These are phyloP conservation scores for Poeciliopsis occidentalis DNA, from an alignment of 2,113 vertebrate genomes.

Conservation along the genomic window DNA sequence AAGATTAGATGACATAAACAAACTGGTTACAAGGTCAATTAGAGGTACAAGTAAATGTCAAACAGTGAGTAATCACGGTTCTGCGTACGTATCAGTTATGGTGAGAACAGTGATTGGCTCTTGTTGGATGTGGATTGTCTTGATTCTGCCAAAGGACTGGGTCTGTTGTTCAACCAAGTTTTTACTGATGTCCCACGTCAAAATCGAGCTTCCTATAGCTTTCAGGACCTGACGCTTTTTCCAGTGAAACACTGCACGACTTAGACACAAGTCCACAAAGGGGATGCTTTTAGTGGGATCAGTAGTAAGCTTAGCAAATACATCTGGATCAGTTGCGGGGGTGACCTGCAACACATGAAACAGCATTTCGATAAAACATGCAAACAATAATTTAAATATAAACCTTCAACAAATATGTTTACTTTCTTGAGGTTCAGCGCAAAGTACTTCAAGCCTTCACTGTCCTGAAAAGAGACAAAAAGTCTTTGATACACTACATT, in stretches of 20 bases:
- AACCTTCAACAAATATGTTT: background rate
- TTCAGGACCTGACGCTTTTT: slow-evolving; percentile 70
- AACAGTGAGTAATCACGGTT: background rate
- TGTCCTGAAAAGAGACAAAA: slow-evolving; percentile 65
- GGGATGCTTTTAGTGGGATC: slow-evolving; percentile 74
- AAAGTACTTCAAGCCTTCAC: slow-evolving; percentile 58
- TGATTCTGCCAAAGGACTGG: slow-evolving; percentile 45
- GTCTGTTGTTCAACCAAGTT: background rate
- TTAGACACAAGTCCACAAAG: slow-evolving; percentile 76
- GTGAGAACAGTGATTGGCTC: slow-evolving; percentile 84
- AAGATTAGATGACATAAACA: slow-evolving; percentile 15
- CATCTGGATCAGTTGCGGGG: background rate
- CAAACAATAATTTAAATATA: background rate
- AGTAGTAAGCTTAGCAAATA: background rate
- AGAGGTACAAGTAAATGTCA: background rate
- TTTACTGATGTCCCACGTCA: slow-evolving; percentile 80
- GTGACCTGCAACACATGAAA: slow-evolving; percentile 6
- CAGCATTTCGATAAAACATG: background rate
- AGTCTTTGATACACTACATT: slow-evolving; percentile 9
- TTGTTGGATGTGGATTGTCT: slow-evolving; percentile 81
- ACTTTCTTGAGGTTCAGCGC: slow-evolving; percentile 48
- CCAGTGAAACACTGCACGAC: slow-evolving; percentile 85
- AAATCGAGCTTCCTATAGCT: slow-evolving; percentile 80
- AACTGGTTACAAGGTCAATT: slow-evolving; percentile 1
- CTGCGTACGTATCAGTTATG: slow-evolving; percentile 80